These are phyloP conservation scores for Cladopsammia gracilis DNA, from an alignment of 64 coral and sea anemone genomes.

Conservation along the genomic window DNA sequence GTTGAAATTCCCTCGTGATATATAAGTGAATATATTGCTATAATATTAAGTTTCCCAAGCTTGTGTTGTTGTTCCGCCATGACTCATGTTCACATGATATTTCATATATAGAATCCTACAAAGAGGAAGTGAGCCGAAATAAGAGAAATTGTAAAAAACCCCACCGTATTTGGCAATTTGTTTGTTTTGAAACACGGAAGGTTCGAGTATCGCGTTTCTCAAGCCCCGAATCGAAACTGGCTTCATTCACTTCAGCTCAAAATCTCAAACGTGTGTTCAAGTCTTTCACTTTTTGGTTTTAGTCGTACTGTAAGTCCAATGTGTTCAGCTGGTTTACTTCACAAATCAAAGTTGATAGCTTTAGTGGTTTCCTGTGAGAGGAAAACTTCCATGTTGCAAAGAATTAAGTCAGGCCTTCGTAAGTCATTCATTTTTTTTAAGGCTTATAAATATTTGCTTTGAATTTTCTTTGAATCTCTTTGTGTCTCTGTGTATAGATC, in stretches of 20 bases:
- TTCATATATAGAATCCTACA: background rate
- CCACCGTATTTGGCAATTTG: background rate
- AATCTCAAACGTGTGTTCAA: background rate
- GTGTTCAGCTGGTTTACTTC: background rate
- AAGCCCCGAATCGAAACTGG: background rate
- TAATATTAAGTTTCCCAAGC: background rate
- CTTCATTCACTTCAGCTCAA: background rate
- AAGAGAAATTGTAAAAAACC: background rate
- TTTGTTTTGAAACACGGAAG: background rate
- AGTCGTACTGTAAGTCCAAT: background rate
- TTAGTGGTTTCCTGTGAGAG: background rate
- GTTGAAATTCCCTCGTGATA: background rate
- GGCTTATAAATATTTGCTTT: background rate
- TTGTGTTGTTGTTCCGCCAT: background rate
- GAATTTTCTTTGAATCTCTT: background rate
- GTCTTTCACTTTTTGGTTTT: background rate
- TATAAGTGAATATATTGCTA: background rate
- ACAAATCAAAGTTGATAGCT: background rate
- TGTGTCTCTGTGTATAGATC: background rate
- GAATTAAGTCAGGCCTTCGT: slow-evolving; percentile 11
- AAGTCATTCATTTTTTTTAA: background rate
- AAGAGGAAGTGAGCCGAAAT: slow-evolving; percentile 3
- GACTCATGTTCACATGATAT: background rate
- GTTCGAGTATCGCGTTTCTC: background rate
- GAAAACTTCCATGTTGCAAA: slow-evolving; percentile 17